Conservation (phyloP, 2,888 invertebrate genomes). For the Epirrhoe tristata region DNA sequence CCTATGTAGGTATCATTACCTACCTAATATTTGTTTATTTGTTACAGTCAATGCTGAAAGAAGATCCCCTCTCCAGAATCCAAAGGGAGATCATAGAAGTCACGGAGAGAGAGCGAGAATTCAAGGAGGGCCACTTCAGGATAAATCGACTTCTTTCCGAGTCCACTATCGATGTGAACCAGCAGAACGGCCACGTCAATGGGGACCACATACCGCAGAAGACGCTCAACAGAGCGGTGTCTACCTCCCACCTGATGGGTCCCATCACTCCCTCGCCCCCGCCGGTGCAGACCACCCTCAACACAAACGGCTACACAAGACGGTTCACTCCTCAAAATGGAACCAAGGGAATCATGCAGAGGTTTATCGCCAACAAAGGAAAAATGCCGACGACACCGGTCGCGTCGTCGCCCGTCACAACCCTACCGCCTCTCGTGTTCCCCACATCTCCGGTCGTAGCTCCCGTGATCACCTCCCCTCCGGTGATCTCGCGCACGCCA, state of each 20-base stretch:
- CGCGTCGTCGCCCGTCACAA: conserved; percentile 58
- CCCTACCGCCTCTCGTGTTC: conserved; percentile 64
- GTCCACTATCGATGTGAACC: conserved; percentile 79
- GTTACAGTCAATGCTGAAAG: conserved; percentile 85
- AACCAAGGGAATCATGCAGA: conserved; percentile 93
- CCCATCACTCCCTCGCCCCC: conserved; percentile 72
- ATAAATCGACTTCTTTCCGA: conserved; percentile 78
- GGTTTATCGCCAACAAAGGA: conserved; percentile 92
- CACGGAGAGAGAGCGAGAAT: conserved; percentile 92
- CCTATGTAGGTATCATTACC: background rate
- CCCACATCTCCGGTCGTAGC: conserved; percentile 64
- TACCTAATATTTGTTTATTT: conserved; percentile 38
- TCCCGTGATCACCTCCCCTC: conserved; percentile 57
- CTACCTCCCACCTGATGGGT: conserved; percentile 76
- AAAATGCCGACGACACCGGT: conserved; percentile 81
- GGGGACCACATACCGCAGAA: conserved; percentile 67
- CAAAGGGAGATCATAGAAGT: conserved; percentile 96
- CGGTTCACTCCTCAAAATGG: conserved; percentile 88
- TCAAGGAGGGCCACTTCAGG: conserved; percentile 86
- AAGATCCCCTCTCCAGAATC: conserved; percentile 92
- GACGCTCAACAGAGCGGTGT: conserved; percentile 74
- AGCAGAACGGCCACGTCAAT: conserved; percentile 75
- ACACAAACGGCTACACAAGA: conserved; percentile 82
- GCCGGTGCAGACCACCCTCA: conserved; percentile 64
- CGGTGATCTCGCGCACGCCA: conserved; percentile 79